phyloP scores from a whole-genome alignment of 1,140 invertebrate genomes.

The Choristoneura fumiferana region DNA sequence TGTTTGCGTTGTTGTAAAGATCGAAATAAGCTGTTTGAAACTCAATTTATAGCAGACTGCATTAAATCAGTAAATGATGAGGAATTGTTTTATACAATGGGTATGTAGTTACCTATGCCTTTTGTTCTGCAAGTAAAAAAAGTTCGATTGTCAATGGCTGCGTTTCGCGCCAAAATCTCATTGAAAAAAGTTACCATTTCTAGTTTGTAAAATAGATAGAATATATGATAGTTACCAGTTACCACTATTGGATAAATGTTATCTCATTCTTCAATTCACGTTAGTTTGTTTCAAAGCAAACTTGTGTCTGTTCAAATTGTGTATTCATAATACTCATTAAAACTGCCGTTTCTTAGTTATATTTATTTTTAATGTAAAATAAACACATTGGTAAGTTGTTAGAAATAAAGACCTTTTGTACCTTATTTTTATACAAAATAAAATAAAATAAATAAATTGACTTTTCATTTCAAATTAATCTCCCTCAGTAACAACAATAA shows the following conservation, averaged over 20 bases:
- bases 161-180: too few relatives aligned
- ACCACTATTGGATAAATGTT: background rate
- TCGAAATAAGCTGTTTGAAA: too few relatives aligned
- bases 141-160: background rate
- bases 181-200: conserved; percentile 11
- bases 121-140: too few relatives aligned
- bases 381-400: conserved; percentile 27
- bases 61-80: too few relatives aligned
- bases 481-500: too few relatives aligned
- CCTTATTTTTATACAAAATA: conserved; percentile 44
- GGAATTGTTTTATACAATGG: too few relatives aligned
- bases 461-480: conserved; percentile 29
- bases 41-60: too few relatives aligned
- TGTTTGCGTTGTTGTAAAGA: too few relatives aligned
- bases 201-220: conserved; percentile 14
- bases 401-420: conserved; percentile 46
- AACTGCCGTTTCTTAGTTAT: conserved; percentile 31
- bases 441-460: conserved; percentile 43
- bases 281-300: background rate
- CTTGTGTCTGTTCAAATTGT: background rate
- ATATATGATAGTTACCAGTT: conserved; percentile 8
- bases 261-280: background rate
- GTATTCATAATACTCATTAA: conserved; percentile 38
- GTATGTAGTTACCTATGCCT: too few relatives aligned
- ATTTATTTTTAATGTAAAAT: conserved; percentile 35